These are phyloP conservation scores for Tachypleus tridentatus DNA, from an alignment of 1,140 invertebrate genomes.

Conservation along the genomic window DNA sequence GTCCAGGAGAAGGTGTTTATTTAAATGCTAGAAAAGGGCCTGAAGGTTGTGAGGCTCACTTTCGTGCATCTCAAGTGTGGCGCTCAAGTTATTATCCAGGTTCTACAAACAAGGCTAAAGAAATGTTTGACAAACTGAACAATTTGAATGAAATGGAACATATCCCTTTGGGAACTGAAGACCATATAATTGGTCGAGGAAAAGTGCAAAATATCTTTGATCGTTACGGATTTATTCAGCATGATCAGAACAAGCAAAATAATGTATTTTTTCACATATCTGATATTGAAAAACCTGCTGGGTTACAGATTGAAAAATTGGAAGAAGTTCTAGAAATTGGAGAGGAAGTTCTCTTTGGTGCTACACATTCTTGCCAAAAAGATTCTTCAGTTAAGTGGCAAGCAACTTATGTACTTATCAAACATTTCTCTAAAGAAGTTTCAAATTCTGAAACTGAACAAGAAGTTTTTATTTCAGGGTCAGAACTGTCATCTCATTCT, in stretches of 20 bases:
- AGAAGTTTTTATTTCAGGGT: too few relatives aligned
- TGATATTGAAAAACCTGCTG: not conserved
- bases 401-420: not conserved
- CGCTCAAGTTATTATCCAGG: not conserved
- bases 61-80: not conserved
- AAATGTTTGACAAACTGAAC: not conserved
- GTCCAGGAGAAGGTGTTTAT: not conserved
- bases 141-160: not conserved
- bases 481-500: too few relatives aligned
- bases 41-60: not conserved
- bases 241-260: not conserved
- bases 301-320: not conserved
- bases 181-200: not conserved
- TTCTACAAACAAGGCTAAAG: too few relatives aligned
- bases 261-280: not conserved
- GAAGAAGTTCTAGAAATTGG: slow-evolving; percentile 1
- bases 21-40: slow-evolving; percentile 2
- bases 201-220: not conserved
- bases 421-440: not conserved
- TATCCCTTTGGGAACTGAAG: not conserved
- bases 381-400: not conserved
- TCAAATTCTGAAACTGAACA: not conserved
- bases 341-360: not conserved
- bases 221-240: not conserved
- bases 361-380: not conserved